phyloP scores from a whole-genome alignment of 2,113 vertebrate genomes.

The Ammodytes dubius region DNA sequence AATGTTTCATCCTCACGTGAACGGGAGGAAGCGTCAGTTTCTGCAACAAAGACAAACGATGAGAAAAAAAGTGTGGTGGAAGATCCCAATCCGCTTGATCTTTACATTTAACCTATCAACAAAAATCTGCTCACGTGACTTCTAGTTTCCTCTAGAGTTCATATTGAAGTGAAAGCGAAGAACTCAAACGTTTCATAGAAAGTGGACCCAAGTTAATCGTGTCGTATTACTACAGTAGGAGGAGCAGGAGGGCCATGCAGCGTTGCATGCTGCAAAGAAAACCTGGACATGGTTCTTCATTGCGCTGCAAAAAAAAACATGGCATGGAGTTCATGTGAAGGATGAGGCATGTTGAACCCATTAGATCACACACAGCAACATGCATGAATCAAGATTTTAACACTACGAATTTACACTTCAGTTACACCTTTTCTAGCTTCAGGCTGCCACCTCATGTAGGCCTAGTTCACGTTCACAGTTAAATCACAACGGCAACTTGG shows the following conservation, averaged over 20 bases:
- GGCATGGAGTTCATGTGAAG: slow-evolving; percentile 36
- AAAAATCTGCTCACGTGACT: background rate
- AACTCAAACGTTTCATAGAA: background rate
- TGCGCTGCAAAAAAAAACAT: slow-evolving; percentile 50
- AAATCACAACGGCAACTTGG: slow-evolving; percentile 26
- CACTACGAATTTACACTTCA: background rate
- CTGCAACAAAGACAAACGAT: slow-evolving; percentile 49
- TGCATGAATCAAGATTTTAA: background rate
- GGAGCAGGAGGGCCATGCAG: slow-evolving; percentile 8
- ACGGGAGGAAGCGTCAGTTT: slow-evolving; percentile 55
- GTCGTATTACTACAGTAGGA: slow-evolving; percentile 1
- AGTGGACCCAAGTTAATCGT: slow-evolving; percentile 13
- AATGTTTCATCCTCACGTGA: slow-evolving; percentile 53
- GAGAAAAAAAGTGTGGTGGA: slow-evolving; percentile 9
- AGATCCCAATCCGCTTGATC: slow-evolving; percentile 33
- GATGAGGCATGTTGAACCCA: background rate
- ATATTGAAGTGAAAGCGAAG: background rate
- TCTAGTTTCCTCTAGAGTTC: background rate
- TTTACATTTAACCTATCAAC: background rate
- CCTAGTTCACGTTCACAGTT: slow-evolving; percentile 1
- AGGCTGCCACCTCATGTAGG: background rate
- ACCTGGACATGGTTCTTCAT: slow-evolving; percentile 16
- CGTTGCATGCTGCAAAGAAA: slow-evolving; percentile 51
- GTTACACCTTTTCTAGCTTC: background rate
- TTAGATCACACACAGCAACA: background rate